Evolutionary conservation across 2,888 invertebrate species (phyloP), one percentile per base, ranked within the genome.

Genomic region (Ormyrus thymus): DNA sequence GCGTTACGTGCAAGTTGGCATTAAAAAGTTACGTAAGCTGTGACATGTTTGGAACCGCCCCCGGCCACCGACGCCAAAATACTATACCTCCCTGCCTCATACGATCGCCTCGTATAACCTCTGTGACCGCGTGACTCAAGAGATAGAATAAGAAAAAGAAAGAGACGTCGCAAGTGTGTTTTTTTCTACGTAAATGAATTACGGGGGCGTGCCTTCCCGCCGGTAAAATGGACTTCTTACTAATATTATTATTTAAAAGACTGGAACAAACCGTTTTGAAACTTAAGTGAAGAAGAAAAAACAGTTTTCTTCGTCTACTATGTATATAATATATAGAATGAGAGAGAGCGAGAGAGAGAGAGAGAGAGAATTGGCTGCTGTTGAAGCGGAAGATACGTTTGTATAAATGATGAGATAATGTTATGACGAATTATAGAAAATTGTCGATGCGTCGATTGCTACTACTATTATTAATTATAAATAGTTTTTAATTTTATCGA

Each of bases 1-100:
- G 83, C 94, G 94, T 87, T 97, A 97, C 91, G 96, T 97, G 83
- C 93, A 94, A 56, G 92, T 94, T 87, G 95, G 95, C 76, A 95
- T 95, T 83, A 89, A 89, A 81, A 90, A 90, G 84, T 83, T 90
- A 72, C 87, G 89, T 82, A 87, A 87, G 83, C 89, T 89, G 87
- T 90, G 89, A 89, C 89, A 89, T 85, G 89, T 88, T 88, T 89
- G 89, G 89, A 89, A 90, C 81, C 89, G 89, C 85, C 88, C 89
- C 86, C 86, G 89, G 83, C 88, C 89, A 79, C 89, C 88, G 62
- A 89, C 89, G 79, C 89, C 89, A 62, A 90, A 87, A 82, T 90
- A 89, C 84, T 86, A 89, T 82, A 89, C 89, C 81, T 86, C 89
- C 80, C 87, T 90, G 76, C 89, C 89, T 78, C 89, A 89, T 82